Evolutionary conservation across 2,113 vertebrate genomes (phyloP), one percentile per base, ranked within the genome.

Genomic region (Alaudala cheleensis): DNA sequence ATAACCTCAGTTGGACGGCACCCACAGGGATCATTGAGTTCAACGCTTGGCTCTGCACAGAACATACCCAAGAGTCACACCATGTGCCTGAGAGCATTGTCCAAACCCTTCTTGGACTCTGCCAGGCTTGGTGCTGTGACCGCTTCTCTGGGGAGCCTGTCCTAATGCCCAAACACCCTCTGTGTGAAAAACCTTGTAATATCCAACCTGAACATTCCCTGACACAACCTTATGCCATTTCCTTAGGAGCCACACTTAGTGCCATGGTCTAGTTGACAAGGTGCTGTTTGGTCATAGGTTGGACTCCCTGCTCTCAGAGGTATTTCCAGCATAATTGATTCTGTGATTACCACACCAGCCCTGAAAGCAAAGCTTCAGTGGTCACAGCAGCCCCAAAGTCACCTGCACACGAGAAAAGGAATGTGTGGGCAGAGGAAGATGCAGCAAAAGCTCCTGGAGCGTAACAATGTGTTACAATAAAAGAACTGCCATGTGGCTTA

Each of bases 351-450:
- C 5, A 31, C 25, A 39, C 14, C n/a, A 34, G 29, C 24, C 69
- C 53, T 54, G n/a, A 58, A 74, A 53, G 17, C 24, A 23, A 45
- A 45, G 9, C 13, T 31, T 17, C 3, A 7, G 8, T 1, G 12
- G 15, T 34, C 23, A 8, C 34, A 28, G 66, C 23, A 13, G 3
- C 23, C 20, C 10, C 5, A 4, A 9, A n/a, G 65, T 3, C 8
- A 5, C 33, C 12, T 13, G 11, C 28, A 2, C 6, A 6, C 2
- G 0, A n/a, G 15, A 25, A 9, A 49, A 33, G 19, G 9, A 40
- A 39, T 14, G 14, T 2, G 21, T 10, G 6, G 60, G 22, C 47
- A 14, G 17, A 21, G 25, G 6, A 37, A 19, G 60, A 22, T 2
- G 34, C 17, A 37, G 44, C 22, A 21, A 57, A 24, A 44, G 29